Conservation (phyloP, 1,140 invertebrate genomes). For the Thaumetopoea pityocampa region DNA sequence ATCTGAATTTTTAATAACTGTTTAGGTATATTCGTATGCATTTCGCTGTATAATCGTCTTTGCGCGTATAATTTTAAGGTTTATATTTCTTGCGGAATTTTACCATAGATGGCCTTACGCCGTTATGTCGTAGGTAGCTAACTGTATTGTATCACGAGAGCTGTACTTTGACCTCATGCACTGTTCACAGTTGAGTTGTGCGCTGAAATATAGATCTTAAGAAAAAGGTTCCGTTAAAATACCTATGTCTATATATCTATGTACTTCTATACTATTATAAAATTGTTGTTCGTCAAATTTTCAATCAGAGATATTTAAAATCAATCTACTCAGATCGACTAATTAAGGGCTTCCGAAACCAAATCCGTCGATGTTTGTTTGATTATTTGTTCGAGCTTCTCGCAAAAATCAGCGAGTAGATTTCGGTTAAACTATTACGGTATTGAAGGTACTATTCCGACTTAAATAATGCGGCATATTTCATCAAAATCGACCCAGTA, state of each 20-base stretch:
- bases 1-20: neutral
- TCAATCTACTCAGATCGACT: no score
- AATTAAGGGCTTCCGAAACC: no score
- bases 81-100: neutral
- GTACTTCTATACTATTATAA: neutral
- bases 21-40: neutral
- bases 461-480: no score
- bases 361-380: no score
- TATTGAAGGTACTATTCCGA: no score
- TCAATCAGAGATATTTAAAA: no score
- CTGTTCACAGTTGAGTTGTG: slow-evolving; percentile 17
- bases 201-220: slow-evolving; percentile 19
- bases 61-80: neutral
- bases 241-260: neutral
- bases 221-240: slow-evolving; percentile 7
- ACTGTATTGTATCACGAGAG: slow-evolving; percentile 2
- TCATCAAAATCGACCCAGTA: no score
- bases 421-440: no score
- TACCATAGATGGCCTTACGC: neutral
- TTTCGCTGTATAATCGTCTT: neutral
- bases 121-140: slow-evolving; percentile 11
- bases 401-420: no score
- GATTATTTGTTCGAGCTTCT: no score
- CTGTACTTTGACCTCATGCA: slow-evolving; percentile 17
- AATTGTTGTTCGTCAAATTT: neutral